These are phyloP conservation scores for Ornithorhynchus anatinus DNA, from an alignment of 2,113 vertebrate species.

Conservation along the genomic window DNA sequence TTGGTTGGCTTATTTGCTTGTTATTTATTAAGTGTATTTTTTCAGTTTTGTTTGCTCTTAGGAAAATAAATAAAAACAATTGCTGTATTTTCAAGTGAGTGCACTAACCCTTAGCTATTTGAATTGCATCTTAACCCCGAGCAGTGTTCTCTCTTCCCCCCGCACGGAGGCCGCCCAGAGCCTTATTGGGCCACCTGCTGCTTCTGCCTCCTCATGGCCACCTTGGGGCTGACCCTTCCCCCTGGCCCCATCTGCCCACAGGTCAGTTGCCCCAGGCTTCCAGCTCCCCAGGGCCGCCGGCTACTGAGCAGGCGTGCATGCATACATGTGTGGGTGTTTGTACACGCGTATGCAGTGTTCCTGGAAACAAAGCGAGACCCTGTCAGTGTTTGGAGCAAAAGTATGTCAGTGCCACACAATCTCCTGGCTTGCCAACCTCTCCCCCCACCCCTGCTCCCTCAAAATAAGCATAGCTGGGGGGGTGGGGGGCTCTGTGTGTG, in stretches of 20 bases:
- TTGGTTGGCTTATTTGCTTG: constrained; percentile 53
- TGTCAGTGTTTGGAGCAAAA: constrained; percentile 62
- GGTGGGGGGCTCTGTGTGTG: constrained; percentile 10
- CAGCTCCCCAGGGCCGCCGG: no score
- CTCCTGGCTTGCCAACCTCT: constrained; percentile 74
- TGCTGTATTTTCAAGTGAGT: constrained; percentile 64
- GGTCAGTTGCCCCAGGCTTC: no score
- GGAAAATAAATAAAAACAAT: constrained; percentile 59
- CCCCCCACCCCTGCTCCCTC: constrained; percentile 64
- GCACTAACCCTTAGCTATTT: constrained; percentile 52
- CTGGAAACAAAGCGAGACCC: constrained; percentile 32
- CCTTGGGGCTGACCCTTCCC: constrained; percentile 14
- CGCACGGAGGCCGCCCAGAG: constrained; percentile 19
- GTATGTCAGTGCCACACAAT: constrained; percentile 73
- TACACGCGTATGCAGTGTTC: constrained; percentile 58
- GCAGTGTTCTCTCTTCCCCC: constrained; percentile 61
- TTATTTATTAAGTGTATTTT: constrained; percentile 72
- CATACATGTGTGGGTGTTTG: no score
- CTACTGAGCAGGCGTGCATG: no score
- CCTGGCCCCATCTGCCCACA: no score
- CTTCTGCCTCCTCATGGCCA: constrained; percentile 51
- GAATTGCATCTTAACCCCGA: constrained; percentile 38
- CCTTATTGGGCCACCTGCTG: constrained; percentile 41
- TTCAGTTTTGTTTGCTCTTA: constrained; percentile 64
- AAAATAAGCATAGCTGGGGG: constrained; percentile 42